Conservation (phyloP, 2,888 invertebrate genomes). For the Melangyna quadrimaculata region DNA sequence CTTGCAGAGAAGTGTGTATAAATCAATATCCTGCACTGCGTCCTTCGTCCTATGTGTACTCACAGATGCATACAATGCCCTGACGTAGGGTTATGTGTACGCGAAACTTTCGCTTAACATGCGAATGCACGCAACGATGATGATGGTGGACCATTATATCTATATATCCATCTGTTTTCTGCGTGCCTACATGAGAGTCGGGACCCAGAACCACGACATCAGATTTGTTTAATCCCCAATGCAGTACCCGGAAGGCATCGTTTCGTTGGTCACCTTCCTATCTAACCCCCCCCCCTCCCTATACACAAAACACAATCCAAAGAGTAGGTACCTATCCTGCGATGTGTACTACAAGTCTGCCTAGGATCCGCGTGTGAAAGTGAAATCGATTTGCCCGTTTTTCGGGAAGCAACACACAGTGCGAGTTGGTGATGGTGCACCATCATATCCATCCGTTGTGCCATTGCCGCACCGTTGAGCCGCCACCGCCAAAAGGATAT, state of each 20-base stretch:
- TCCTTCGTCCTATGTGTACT: constrained; percentile 37
- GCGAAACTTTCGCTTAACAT: constrained; percentile 69
- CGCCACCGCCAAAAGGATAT: constrained; percentile 66
- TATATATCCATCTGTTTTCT: constrained; percentile 18
- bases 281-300: background rate
- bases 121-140: constrained; percentile 39
- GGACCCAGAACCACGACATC: constrained; percentile 63
- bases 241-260: constrained; percentile 53
- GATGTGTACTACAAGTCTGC: constrained; percentile 51
- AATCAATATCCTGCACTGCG: constrained; percentile 64
- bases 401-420: constrained; percentile 64
- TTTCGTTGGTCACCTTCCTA: background rate
- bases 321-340: background rate
- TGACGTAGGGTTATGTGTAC: constrained; percentile 26
- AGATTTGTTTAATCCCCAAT: constrained; percentile 63
- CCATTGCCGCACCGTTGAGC: constrained; percentile 61
- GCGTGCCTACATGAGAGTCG: constrained; percentile 10
- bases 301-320: constrained; percentile 15
- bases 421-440: constrained; percentile 53
- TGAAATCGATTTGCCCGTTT: constrained; percentile 72
- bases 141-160: constrained; percentile 47
- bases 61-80: background rate
- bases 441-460: constrained; percentile 59
- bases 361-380: constrained; percentile 67
- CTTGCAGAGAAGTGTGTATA: constrained; percentile 43